These are phyloP conservation scores for Agonopterix alstromeriana DNA, from an alignment of 2,888 invertebrate genomes.

Conservation along the genomic window DNA sequence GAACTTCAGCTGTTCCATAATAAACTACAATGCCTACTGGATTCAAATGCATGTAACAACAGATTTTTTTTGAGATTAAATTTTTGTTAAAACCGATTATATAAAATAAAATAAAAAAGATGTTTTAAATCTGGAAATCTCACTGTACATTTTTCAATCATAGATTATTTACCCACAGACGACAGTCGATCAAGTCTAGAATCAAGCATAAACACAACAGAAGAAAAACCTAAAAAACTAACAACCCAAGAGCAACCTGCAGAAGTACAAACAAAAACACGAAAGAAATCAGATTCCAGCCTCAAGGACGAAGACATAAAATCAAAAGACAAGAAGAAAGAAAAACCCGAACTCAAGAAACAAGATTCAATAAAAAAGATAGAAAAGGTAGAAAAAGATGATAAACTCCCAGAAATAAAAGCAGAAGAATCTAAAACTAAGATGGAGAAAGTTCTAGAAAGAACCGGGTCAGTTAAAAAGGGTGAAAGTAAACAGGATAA, in stretches of 20 bases:
- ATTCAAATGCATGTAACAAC: no score
- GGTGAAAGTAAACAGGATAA: slow-evolving; percentile 35
- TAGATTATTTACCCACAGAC: slow-evolving; percentile 28
- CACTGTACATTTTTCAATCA: neutral
- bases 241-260: slow-evolving; percentile 6
- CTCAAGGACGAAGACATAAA: slow-evolving; percentile 59
- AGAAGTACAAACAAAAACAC: slow-evolving; percentile 39
- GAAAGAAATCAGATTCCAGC: slow-evolving; percentile 64
- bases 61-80: no score
- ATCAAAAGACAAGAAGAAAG: slow-evolving; percentile 35
- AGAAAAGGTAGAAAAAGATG: slow-evolving; percentile 14
- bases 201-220: slow-evolving; percentile 21
- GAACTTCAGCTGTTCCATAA: no score
- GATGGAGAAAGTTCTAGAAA: slow-evolving; percentile 34
- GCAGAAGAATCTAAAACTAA: slow-evolving; percentile 27
- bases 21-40: no score
- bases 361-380: slow-evolving; percentile 40
- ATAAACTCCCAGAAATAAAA: slow-evolving; percentile 14
- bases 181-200: slow-evolving; percentile 58
- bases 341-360: slow-evolving; percentile 13
- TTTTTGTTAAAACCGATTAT: no score
- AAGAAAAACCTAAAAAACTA: slow-evolving; percentile 41
- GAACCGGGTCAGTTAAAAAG: slow-evolving; percentile 50
- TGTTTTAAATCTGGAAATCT: no score
- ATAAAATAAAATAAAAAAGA: no score